Evolutionary conservation across 2,888 invertebrate species (phyloP).

Genomic region (Bombylius major): DNA sequence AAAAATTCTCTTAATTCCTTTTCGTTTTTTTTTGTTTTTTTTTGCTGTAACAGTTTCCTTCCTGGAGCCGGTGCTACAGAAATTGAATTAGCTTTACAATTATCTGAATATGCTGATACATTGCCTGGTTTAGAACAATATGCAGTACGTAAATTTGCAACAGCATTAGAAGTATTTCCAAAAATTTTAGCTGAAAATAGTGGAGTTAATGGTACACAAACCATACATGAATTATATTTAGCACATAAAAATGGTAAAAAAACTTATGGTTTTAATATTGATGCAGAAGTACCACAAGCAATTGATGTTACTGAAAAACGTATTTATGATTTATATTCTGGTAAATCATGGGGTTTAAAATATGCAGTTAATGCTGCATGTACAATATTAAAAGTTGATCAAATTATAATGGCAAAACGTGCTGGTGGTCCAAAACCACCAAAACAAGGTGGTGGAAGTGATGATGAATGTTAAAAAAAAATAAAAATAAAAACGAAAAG

Average conservation of each 20-base stretch:
- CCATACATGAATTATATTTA: conserved; percentile 78
- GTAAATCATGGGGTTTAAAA: conserved; percentile 89
- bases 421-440: conserved; percentile 89
- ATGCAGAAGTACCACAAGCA: conserved; percentile 55
- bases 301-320: conserved; percentile 65
- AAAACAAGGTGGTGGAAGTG: conserved; percentile 48
- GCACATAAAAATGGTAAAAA: conserved; percentile 82
- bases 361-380: conserved; percentile 89
- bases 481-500: too few relatives aligned
- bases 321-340: conserved; percentile 69
- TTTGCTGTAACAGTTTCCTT: conserved; percentile 44
- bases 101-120: conserved; percentile 79
- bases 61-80: conserved; percentile 95
- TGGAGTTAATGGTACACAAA: conserved; percentile 76
- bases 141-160: conserved; percentile 85
- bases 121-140: conserved; percentile 94
- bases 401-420: conserved; percentile 96
- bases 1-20: neutral
- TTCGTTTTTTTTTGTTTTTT: neutral
- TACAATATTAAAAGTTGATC: conserved; percentile 87
- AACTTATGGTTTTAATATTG: conserved; percentile 76
- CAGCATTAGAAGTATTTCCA: conserved; percentile 80
- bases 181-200: conserved; percentile 90
- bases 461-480: conserved; percentile 54
- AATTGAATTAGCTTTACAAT: conserved; percentile 78